A percentile compares a stretch with the other conserved stretches of the same genome.
These are phyloP conservation scores for Oreochromis mossambicus DNA, from an alignment of 2,797 vertebrate species.

Conservation along the genomic window DNA sequence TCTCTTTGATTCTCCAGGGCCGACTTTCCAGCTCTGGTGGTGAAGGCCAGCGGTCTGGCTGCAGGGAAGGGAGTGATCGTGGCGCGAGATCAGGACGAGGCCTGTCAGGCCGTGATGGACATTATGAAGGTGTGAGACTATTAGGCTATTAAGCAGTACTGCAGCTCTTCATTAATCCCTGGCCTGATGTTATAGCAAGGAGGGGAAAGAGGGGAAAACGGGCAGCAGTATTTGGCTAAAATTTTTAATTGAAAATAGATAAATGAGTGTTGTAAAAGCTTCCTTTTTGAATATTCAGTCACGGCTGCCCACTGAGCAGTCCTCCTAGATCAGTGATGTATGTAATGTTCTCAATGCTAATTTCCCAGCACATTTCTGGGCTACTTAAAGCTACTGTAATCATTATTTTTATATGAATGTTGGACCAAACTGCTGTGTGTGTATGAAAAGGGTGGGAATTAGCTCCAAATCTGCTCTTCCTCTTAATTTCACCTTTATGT, in stretches of 20 bases:
- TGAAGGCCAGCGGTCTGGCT: constrained; percentile 96
- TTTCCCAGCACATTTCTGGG: neutral
- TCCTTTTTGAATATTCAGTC: neutral
- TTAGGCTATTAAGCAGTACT: neutral
- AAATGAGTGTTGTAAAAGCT: neutral
- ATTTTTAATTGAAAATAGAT: neutral
- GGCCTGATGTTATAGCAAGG: neutral
- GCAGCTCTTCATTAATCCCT: neutral
- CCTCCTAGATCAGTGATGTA: neutral
- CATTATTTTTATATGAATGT: neutral
- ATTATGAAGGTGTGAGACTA: constrained; percentile 85
- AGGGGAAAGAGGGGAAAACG: neutral
- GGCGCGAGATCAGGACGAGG: constrained; percentile 83
- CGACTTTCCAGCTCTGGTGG: constrained; percentile 89
- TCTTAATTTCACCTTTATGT: neutral
- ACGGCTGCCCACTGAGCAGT: neutral
- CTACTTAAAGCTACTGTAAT: neutral
- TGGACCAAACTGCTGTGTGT: neutral
- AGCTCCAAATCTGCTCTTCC: neutral
- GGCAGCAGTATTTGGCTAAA: neutral
- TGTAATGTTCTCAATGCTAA: neutral
- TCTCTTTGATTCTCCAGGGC: constrained; percentile 71
- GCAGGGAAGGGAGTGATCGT: constrained; percentile 97
- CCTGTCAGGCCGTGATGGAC: constrained; percentile 89
- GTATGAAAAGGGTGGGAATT: neutral